These are phyloP conservation scores for Micrasema longulum DNA, from an alignment of 1,140 invertebrate species.

Conservation along the genomic window DNA sequence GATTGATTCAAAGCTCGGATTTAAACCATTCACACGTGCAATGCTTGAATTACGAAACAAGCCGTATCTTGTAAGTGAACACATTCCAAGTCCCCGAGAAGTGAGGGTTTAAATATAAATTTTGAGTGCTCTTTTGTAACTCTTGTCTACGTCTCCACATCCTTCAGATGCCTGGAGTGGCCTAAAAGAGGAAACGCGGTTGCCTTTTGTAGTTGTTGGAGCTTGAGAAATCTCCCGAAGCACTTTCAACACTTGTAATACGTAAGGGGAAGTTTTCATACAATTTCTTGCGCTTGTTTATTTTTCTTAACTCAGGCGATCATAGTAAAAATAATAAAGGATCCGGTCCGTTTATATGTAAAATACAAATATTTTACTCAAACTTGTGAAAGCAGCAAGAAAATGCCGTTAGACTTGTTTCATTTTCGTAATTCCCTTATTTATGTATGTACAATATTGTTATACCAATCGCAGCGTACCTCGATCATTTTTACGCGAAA, in stretches of 20 bases:
- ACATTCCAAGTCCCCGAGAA: not conserved
- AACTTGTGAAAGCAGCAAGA: too few relatives aligned
- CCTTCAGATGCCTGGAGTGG: constrained; percentile 7
- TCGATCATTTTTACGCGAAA: too few relatives aligned
- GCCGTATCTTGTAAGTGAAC: not conserved
- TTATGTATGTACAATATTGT: too few relatives aligned
- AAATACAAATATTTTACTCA: too few relatives aligned
- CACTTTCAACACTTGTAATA: constrained; percentile 27
- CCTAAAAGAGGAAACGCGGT: constrained; percentile 24
- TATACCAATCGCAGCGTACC: too few relatives aligned
- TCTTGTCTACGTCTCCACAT: constrained; percentile 9
- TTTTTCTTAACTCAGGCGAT: too few relatives aligned
- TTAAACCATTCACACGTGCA: constrained; percentile 19
- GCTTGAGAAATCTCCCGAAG: constrained; percentile 19
- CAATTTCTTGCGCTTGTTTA: constrained; percentile 10
- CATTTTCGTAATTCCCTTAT: too few relatives aligned
- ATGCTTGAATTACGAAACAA: constrained; percentile 14
- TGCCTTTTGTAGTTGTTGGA: constrained; percentile 26
- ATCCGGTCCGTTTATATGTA: too few relatives aligned
- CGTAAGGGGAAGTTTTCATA: constrained; percentile 17
- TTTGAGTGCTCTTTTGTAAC: constrained; percentile 12
- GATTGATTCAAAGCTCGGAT: constrained; percentile 20
- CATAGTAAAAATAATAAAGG: too few relatives aligned
- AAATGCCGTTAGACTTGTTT: too few relatives aligned
- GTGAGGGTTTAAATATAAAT: too few relatives aligned